Evolutionary conservation across 2,888 invertebrate species (phyloP).

Genomic region (Mesorhabditis spiculigera): DNA sequence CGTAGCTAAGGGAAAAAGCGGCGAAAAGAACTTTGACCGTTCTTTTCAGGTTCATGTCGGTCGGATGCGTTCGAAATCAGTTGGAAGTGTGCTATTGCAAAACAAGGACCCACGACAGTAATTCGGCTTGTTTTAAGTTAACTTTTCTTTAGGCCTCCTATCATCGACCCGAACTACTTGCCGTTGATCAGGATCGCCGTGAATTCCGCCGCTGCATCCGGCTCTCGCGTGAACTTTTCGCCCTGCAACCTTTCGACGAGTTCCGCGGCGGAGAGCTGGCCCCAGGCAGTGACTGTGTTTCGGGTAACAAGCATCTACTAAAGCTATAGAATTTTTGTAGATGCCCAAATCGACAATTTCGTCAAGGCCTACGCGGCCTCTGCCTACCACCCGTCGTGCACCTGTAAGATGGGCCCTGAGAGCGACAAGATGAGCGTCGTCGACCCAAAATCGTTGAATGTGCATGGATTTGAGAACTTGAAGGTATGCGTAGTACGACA

Average conservation of each 20-base stretch:
- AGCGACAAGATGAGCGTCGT: constrained; percentile 68
- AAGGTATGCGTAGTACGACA: constrained; percentile 16
- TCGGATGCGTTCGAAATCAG: constrained; percentile 76
- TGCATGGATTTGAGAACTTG: constrained; percentile 39
- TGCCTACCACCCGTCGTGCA: constrained; percentile 78
- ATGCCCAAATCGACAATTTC: constrained; percentile 56
- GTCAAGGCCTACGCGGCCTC: constrained; percentile 61
- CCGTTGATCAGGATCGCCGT: constrained; percentile 39
- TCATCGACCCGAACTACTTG: constrained; percentile 88
- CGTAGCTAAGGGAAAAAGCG: no score
- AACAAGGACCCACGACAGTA: constrained; percentile 72
- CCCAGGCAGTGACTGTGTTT: constrained; percentile 50
- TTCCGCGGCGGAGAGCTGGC: constrained; percentile 56
- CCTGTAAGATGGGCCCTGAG: constrained; percentile 70
- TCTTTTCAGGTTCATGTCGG: constrained; percentile 61
- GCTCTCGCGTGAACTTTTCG: constrained; percentile 50
- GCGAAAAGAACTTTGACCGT: no score
- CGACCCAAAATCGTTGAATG: constrained; percentile 64
- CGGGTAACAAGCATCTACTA: constrained; percentile 14
- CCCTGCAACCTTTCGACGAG: constrained; percentile 50
- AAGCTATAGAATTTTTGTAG: constrained; percentile 17
- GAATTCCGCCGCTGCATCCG: constrained; percentile 47
- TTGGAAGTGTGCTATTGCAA: constrained; percentile 75
- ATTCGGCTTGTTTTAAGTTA: background rate
- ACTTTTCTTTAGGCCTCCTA: constrained; percentile 67